Evolutionary conservation across 2,797 vertebrate species (phyloP).

Genomic region (Philypnodon macrostomus): DNA sequence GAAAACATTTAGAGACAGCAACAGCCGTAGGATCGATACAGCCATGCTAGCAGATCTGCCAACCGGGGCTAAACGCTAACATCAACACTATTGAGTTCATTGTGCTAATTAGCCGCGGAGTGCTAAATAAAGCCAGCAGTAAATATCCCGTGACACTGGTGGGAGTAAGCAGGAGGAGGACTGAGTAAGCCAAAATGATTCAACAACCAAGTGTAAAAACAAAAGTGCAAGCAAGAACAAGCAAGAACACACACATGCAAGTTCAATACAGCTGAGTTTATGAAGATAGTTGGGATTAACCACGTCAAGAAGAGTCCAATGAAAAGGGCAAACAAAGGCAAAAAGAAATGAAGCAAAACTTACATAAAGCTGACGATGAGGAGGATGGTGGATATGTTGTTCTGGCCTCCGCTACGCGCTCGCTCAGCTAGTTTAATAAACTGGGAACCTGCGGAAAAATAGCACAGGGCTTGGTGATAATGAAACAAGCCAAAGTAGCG

Average conservation of each 20-base stretch:
- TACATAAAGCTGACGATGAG: conserved; percentile 90
- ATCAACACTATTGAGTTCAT: background rate
- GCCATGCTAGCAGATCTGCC: background rate
- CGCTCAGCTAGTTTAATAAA: conserved; percentile 70
- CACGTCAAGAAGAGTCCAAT: background rate
- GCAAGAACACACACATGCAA: background rate
- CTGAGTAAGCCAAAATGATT: background rate
- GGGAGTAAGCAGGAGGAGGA: background rate
- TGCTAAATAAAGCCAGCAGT: background rate
- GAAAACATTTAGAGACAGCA: conserved; percentile 25
- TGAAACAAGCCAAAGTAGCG: too few species aligned
- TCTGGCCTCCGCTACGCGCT: conserved; percentile 58
- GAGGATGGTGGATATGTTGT: conserved; percentile 81
- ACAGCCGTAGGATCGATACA: conserved; percentile 1
- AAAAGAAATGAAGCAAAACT: conserved; percentile 61
- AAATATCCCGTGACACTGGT: background rate
- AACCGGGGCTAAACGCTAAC: background rate
- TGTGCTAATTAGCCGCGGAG: background rate
- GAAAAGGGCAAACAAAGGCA: background rate
- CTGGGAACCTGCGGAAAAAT: conserved; percentile 62
- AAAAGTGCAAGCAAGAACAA: too few species aligned
- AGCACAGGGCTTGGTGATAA: too few species aligned
- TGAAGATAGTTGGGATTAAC: background rate
- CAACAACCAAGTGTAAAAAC: too few species aligned
- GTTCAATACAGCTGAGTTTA: background rate